Evolutionary conservation across 2,888 invertebrate species (phyloP), one percentile per base, ranked within the genome.

Genomic region (Ctenicera cuprea): DNA sequence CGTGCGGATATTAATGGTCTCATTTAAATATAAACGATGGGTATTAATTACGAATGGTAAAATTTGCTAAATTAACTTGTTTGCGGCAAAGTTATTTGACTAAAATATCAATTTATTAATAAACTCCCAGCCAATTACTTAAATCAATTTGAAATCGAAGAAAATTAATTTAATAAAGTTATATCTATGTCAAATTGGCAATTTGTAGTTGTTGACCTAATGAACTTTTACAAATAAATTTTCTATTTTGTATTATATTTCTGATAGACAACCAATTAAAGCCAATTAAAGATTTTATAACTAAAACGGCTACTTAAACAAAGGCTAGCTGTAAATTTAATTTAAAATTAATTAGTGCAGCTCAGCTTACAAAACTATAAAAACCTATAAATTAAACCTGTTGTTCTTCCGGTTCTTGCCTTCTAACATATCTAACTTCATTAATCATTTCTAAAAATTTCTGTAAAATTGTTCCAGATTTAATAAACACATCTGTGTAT

Each of bases 11-110:
- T 73, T 73, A 75, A 75, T 75, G 73, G 61, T 38, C 41, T 66
- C 67, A 70, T 70, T 75, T 70, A 62, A 62, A 73, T 70, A 67
- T 70, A 70, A 73, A 75, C 67, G 70, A 22, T 61, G 38, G 16
- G 50, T 63, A 73, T 75, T 75, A 61, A 73, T 73, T 75, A 67
- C 38, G 50, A 11, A 22, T 52, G 61, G 48, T 63, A 52, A 74
- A 65, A 64, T 33, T 74, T 71, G 20, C 66, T 74, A 71, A 65
- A 71, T 65, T 71, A 62, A 69, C 57, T 26, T 69, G 69, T 69
- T 45, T 59, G 20, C 54, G n/a, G 18, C 18, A 48, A 48, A 16
- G 43, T 11, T 48, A 48, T 48, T 18, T 48, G 20, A 48, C 48
- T 48, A 48, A 48, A 41, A 48, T 48, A 18, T 11, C 20, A 48